These are phyloP conservation scores for Hemaris fuciformis DNA, from an alignment of 2,888 invertebrate species.

Conservation along the genomic window DNA sequence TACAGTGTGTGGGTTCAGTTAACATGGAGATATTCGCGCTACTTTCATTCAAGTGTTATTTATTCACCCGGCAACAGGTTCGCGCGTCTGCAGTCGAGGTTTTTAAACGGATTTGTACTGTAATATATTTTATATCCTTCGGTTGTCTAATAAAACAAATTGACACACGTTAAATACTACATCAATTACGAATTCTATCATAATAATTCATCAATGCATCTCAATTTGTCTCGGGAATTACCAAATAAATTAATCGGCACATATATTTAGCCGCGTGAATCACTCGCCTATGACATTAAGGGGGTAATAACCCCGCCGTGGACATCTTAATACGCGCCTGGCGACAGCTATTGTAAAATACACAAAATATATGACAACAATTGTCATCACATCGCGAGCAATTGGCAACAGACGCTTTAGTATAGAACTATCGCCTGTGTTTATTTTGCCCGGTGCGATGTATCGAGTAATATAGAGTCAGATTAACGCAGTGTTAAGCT, in stretches of 20 bases:
- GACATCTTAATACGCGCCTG: slow-evolving; percentile 3
- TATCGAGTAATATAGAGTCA: neutral
- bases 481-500: neutral
- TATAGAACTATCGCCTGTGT: neutral
- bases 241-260: neutral
- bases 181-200: neutral
- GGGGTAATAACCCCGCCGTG: neutral
- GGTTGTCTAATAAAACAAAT: too few species aligned
- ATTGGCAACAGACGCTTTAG: neutral
- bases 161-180: neutral
- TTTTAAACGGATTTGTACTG: too few species aligned
- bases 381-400: neutral
- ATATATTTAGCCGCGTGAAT: neutral
- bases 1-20: slow-evolving; percentile 12
- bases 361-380: slow-evolving; percentile 14
- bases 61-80: neutral
- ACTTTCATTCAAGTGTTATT: slow-evolving; percentile 5
- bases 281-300: neutral
- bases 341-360: slow-evolving; percentile 10
- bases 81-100: neutral
- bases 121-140: too few species aligned
- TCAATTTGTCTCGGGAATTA: neutral
- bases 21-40: slow-evolving; percentile 4
- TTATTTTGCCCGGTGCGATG: neutral
- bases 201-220: too few species aligned